phyloP scores from a whole-genome alignment of 2,888 invertebrate species.

The Scaptodrosophila latifasciaeformis region DNA sequence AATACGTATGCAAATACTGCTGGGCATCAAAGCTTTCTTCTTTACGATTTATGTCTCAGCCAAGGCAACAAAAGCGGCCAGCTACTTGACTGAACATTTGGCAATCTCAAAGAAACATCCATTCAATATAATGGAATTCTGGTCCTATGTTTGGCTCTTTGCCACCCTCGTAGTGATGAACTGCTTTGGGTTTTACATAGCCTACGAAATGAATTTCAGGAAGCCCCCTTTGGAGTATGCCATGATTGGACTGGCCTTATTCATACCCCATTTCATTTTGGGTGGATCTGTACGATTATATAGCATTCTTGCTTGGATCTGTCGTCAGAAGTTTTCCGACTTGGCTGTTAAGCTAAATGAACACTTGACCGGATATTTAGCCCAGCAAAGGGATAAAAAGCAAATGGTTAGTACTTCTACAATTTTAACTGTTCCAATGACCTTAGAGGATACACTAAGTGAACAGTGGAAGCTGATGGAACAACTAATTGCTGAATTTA shows the following conservation, averaged over 20 bases:
- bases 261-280: slow-evolving; percentile 64
- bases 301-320: slow-evolving; percentile 46
- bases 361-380: slow-evolving; percentile 12
- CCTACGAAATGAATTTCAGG: slow-evolving; percentile 64
- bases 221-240: slow-evolving; percentile 59
- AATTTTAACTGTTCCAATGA: slow-evolving; percentile 1
- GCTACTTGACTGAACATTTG: slow-evolving; percentile 36
- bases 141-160: slow-evolving; percentile 48
- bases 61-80: slow-evolving; percentile 36
- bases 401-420: slow-evolving; percentile 10
- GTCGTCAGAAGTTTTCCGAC: slow-evolving; percentile 35
- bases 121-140: slow-evolving; percentile 23
- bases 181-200: slow-evolving; percentile 58
- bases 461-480: slow-evolving; percentile 32
- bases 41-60: slow-evolving; percentile 52
- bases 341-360: slow-evolving; percentile 25
- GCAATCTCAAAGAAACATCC: background rate
- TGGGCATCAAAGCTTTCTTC: slow-evolving; percentile 58
- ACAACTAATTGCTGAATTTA: slow-evolving; percentile 25
- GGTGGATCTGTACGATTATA: slow-evolving; percentile 52
- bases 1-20: slow-evolving; percentile 52
- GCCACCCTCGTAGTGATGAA: slow-evolving; percentile 48
- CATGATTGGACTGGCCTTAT: slow-evolving; percentile 61
- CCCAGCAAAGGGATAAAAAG: slow-evolving; percentile 15
- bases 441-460: slow-evolving; percentile 19